phyloP scores from a whole-genome alignment of 2,888 invertebrate species.

The Noctua comes region DNA sequence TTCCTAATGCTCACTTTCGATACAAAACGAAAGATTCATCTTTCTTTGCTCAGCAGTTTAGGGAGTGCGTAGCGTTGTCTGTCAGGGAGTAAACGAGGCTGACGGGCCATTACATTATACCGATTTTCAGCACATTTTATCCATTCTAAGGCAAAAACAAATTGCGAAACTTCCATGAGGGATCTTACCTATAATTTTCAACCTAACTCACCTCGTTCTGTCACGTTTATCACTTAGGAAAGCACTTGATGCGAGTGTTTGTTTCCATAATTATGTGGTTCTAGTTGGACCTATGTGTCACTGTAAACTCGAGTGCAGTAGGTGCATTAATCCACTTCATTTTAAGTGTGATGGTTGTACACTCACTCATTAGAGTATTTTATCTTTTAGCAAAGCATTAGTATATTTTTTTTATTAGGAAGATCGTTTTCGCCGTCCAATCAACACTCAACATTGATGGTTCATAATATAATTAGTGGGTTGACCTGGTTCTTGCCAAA shows the following conservation, averaged over 20 bases:
- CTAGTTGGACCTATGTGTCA: constrained; percentile 25
- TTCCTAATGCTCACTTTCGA: not conserved
- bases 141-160: constrained; percentile 8
- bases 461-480: not conserved
- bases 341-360: not conserved
- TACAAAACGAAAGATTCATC: not conserved
- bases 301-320: constrained; percentile 16
- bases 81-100: not conserved
- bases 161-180: constrained; percentile 9
- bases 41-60: not conserved
- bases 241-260: constrained; percentile 49
- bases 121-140: not conserved
- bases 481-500: not conserved
- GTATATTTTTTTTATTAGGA: not conserved
- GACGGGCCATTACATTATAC: not conserved
- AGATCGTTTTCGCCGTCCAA: not conserved
- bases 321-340: constrained; percentile 26
- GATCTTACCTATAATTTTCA: constrained; percentile 21
- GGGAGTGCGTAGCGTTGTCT: not conserved
- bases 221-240: constrained; percentile 39
- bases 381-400: not conserved
- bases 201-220: constrained; percentile 38
- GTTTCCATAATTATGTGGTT: constrained; percentile 53
- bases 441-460: not conserved
- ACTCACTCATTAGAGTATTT: not conserved